Conservation (phyloP, 2,888 invertebrate genomes). For the Hyles lineata region DNA sequence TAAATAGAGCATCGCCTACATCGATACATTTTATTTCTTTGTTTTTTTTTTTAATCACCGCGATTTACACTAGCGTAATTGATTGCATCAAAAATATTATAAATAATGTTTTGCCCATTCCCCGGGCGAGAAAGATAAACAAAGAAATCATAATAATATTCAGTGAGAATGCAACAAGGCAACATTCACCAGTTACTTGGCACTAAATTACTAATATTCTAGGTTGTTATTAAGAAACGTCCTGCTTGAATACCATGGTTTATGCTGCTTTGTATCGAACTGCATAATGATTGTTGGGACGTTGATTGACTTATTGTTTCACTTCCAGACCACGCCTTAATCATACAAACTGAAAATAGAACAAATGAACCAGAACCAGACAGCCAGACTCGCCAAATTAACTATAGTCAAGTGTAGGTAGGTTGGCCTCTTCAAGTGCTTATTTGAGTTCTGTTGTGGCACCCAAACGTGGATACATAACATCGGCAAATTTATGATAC, state of each 20-base stretch:
- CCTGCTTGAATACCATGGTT: constrained; percentile 11
- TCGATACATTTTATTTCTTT: no score
- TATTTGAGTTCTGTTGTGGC: constrained; percentile 23
- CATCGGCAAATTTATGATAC: not conserved
- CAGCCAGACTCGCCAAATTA: constrained; percentile 46
- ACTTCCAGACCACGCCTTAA: constrained; percentile 39
- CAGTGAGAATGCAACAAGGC: not conserved
- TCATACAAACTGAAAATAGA: constrained; percentile 44
- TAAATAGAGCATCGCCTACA: no score
- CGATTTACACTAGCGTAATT: no score
- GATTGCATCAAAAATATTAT: no score
- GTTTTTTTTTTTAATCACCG: no score
- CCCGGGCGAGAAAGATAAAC: not conserved
- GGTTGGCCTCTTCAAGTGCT: constrained; percentile 12
- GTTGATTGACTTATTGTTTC: constrained; percentile 34
- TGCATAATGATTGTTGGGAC: constrained; percentile 29
- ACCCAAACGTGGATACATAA: not conserved
- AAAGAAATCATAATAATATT: not conserved
- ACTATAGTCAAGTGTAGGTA: constrained; percentile 29
- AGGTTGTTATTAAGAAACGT: constrained; percentile 19
- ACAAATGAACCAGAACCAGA: constrained; percentile 40
- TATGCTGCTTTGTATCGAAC: constrained; percentile 18
- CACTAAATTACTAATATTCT: constrained; percentile 6
- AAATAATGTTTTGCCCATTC: no score
- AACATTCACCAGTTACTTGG: not conserved